Conservation (phyloP, 35 echinoderm and acorn worm species). For the Ophioderma brevispina region DNA sequence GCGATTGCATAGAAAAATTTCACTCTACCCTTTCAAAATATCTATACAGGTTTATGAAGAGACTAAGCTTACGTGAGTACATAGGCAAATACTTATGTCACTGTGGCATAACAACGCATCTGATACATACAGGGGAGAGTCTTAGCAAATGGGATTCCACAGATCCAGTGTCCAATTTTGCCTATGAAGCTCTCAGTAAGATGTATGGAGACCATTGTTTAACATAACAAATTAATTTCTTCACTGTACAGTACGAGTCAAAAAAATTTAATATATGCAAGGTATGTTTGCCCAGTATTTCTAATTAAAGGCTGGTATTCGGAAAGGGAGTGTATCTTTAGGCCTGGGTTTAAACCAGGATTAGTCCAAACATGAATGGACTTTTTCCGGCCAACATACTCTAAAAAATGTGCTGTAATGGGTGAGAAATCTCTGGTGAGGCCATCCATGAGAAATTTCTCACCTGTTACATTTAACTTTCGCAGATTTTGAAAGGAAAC, state of each 20-base stretch:
- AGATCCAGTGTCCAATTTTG: constrained; percentile 88
- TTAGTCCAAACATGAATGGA: too few species aligned
- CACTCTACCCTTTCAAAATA: not conserved
- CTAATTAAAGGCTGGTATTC: too few species aligned
- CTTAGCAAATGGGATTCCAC: constrained; percentile 91
- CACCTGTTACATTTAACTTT: too few species aligned
- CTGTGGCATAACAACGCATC: constrained; percentile 80
- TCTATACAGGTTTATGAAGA: constrained; percentile 92
- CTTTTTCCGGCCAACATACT: too few species aligned
- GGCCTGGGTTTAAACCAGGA: too few species aligned
- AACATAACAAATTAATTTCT: constrained; percentile 80
- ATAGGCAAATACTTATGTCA: constrained; percentile 98
- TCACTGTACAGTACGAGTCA: constrained; percentile 75
- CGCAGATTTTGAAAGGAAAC: too few species aligned
- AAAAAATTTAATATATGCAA: constrained; percentile 61
- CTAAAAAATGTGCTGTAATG: too few species aligned
- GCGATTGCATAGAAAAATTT: too few species aligned
- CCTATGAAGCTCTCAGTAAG: constrained; percentile 79
- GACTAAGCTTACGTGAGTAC: constrained; percentile 92
- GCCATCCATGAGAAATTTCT: too few species aligned
- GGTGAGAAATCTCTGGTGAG: too few species aligned
- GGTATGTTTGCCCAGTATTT: too few species aligned
- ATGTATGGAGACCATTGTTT: constrained; percentile 85
- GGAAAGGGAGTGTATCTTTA: too few species aligned
- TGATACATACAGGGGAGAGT: constrained; percentile 64